Evolutionary conservation across 2,888 invertebrate species (phyloP).

Genomic region (Sarcophaga subvicina): DNA sequence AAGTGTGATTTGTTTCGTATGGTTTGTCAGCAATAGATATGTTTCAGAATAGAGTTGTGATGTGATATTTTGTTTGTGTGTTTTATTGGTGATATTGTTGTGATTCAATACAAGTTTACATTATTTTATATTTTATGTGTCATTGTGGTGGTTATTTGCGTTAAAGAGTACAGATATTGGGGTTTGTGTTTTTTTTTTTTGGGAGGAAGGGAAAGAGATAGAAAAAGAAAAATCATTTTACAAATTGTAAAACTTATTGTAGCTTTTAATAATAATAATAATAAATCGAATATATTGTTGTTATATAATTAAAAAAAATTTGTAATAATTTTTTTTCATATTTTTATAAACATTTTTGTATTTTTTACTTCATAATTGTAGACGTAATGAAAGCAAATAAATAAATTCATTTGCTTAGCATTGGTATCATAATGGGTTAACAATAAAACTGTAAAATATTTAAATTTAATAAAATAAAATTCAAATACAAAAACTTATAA

Average conservation of each 20-base stretch:
- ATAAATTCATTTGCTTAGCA: constrained; percentile 53
- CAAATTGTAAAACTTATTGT: constrained; percentile 62
- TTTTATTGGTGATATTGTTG: constrained; percentile 31
- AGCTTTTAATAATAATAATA: constrained; percentile 70
- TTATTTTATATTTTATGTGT: constrained; percentile 39
- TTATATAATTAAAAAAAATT: constrained; percentile 13
- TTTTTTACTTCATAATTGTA: not conserved
- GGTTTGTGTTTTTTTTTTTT: constrained; percentile 65
- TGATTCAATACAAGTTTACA: constrained; percentile 2
- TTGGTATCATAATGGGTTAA: constrained; percentile 32
- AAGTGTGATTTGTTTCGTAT: not conserved
- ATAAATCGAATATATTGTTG: not conserved
- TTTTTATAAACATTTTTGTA: constrained; percentile 20
- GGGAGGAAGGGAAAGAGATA: constrained; percentile 76
- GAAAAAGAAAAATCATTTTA: constrained; percentile 76
- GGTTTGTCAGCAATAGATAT: no score
- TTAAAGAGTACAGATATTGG: constrained; percentile 43
- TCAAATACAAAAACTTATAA: constrained; percentile 20
- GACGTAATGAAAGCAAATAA: constrained; percentile 44
- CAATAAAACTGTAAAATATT: constrained; percentile 43
- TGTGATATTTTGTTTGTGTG: constrained; percentile 51
- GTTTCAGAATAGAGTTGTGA: no score
- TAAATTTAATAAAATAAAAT: not conserved
- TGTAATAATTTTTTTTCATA: constrained; percentile 25
- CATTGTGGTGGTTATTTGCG: constrained; percentile 42